These are phyloP conservation scores for Pollenia angustigena DNA, from an alignment of 2,888 invertebrate genomes.

Conservation along the genomic window DNA sequence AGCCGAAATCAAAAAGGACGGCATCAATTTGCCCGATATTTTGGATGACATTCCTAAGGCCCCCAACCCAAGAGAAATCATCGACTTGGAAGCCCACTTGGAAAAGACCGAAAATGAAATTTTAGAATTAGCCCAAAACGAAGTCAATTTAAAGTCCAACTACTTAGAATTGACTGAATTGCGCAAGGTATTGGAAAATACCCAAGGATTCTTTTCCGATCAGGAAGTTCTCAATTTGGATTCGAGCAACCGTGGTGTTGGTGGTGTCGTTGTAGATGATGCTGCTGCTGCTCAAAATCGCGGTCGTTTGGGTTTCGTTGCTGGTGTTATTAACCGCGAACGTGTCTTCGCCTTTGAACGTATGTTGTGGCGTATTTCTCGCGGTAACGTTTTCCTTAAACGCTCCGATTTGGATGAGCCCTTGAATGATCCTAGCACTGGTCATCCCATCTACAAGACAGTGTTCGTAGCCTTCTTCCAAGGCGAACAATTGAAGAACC, in stretches of 20 bases:
- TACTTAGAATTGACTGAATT: constrained; percentile 96
- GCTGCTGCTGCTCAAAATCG: constrained; percentile 80
- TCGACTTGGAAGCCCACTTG: constrained; percentile 93
- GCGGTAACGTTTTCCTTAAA: constrained; percentile 94
- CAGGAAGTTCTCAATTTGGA: constrained; percentile 83
- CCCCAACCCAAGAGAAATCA: constrained; percentile 91
- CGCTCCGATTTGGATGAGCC: constrained; percentile 91
- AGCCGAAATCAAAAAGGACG: constrained; percentile 91
- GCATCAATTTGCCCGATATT: constrained; percentile 89
- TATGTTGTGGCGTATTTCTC: constrained; percentile 94
- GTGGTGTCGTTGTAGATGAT: constrained; percentile 83
- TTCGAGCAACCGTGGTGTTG: constrained; percentile 90
- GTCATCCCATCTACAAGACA: constrained; percentile 90
- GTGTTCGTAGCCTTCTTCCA: constrained; percentile 93
- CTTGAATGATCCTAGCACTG: constrained; percentile 90
- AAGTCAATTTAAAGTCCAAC: constrained; percentile 96
- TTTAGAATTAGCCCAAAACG: constrained; percentile 96
- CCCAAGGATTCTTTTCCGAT: constrained; percentile 87
- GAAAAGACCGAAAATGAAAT: constrained; percentile 99
- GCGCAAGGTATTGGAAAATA: constrained; percentile 96
- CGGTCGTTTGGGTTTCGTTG: constrained; percentile 89
- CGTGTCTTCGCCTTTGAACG: constrained; percentile 93
- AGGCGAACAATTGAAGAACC: constrained; percentile 93
- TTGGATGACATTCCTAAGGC: constrained; percentile 88
- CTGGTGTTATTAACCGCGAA: constrained; percentile 93